These are phyloP conservation scores for Xerus inauris DNA, from an alignment of 2,113 vertebrate species.

Conservation along the genomic window DNA sequence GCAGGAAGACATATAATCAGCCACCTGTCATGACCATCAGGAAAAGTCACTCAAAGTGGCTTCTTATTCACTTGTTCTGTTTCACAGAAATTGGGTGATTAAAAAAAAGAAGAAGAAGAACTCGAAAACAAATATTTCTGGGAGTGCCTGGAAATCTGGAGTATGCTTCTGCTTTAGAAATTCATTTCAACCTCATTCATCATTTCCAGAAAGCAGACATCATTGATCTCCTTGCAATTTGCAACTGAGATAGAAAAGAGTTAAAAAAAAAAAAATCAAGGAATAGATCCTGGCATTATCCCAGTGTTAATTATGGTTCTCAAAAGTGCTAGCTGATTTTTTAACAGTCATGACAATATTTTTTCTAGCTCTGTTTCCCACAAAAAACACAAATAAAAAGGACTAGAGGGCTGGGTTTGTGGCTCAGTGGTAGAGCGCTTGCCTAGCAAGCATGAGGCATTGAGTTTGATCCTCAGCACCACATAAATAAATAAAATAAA, in stretches of 20 bases:
- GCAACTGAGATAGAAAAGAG: neutral
- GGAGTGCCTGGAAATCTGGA: neutral
- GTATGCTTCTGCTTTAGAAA: neutral
- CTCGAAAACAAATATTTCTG: slow-evolving; percentile 24
- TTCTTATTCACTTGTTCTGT: slow-evolving; percentile 41
- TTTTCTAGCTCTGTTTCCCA: slow-evolving; percentile 63
- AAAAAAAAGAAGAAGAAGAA: neutral
- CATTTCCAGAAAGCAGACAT: slow-evolving; percentile 37
- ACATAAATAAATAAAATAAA: too few species aligned
- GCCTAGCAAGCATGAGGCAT: too few species aligned
- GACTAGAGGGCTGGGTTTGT: neutral
- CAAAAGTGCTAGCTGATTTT: slow-evolving; percentile 21
- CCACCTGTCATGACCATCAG: neutral
- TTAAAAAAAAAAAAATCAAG: slow-evolving; percentile 2
- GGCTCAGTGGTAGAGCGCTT: too few species aligned
- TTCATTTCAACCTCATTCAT: neutral
- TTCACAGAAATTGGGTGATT: slow-evolving; percentile 61
- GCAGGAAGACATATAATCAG: neutral
- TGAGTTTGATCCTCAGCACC: too few species aligned
- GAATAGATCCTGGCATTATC: slow-evolving; percentile 34
- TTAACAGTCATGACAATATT: slow-evolving; percentile 34
- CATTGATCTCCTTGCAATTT: slow-evolving; percentile 25
- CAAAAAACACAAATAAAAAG: slow-evolving; percentile 62
- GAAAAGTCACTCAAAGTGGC: neutral
- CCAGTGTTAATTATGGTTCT: slow-evolving; percentile 44